Conservation (phyloP, 92 coral and sea anemone genomes). For the Umimayanthus kanabou region DNA sequence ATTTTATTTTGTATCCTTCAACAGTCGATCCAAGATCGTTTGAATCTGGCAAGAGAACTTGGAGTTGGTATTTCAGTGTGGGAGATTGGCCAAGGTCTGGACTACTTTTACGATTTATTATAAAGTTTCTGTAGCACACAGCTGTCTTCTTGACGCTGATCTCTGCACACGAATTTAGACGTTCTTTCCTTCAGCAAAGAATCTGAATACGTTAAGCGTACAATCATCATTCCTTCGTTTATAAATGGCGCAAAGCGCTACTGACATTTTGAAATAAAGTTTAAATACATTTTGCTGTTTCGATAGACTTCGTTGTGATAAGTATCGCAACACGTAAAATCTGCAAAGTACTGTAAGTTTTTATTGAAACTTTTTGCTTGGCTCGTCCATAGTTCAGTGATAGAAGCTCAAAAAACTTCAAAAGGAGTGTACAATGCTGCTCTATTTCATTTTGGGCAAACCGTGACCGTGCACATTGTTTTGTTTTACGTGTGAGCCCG, state of each 20-base stretch:
- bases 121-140: slow-evolving; percentile 4
- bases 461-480: no score
- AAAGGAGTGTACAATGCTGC: no score
- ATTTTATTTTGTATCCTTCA: no score
- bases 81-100: slow-evolving; percentile 98
- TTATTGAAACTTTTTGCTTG: no score
- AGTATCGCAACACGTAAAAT: no score
- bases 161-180: neutral
- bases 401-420: no score
- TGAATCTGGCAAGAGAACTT: no score
- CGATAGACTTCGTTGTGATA: neutral
- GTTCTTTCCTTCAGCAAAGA: neutral
- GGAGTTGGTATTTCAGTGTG: slow-evolving; percentile 80
- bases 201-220: neutral
- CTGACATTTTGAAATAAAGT: slow-evolving; percentile 10
- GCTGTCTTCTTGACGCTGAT: neutral
- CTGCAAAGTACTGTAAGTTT: no score
- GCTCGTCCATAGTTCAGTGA: no score
- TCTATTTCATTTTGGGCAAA: no score
- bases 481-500: no score
- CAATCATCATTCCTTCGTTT: neutral
- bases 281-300: neutral
- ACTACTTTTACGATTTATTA: slow-evolving; percentile 89
- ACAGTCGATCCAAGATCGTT: no score
- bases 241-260: slow-evolving; percentile 11